Conservation (phyloP, 1,140 invertebrate species). For the Drosophila seguyi region DNA sequence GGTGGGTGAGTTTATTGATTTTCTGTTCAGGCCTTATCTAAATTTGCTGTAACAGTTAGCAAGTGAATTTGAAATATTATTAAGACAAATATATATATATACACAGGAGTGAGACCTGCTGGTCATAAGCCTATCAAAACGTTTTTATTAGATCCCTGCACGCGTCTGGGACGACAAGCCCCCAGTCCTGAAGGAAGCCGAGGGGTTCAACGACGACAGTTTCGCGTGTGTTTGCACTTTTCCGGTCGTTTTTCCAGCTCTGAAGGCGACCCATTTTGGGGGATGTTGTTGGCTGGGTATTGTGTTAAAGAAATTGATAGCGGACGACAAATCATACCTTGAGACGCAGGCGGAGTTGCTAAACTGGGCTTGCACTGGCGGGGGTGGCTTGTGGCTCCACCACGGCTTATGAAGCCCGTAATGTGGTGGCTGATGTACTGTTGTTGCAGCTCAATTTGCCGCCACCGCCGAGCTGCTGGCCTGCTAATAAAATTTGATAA, state of each 20-base stretch:
- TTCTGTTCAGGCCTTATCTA: slow-evolving; percentile 54
- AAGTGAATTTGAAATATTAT: slow-evolving; percentile 70
- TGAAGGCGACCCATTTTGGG: slow-evolving; percentile 22
- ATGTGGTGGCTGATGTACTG: slow-evolving; percentile 41
- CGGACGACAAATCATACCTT: slow-evolving; percentile 75
- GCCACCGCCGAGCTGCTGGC: slow-evolving; percentile 23
- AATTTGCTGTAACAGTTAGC: slow-evolving; percentile 70
- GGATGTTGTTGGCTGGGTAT: slow-evolving; percentile 44
- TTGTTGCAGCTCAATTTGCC: slow-evolving; percentile 78
- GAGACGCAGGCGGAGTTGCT: slow-evolving; percentile 38
- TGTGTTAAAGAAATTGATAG: slow-evolving; percentile 75
- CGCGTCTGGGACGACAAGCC: slow-evolving; percentile 59
- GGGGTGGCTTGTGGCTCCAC: slow-evolving; percentile 60
- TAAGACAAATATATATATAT: slow-evolving; percentile 49
- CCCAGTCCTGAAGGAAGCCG: slow-evolving; percentile 8
- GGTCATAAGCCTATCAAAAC: slow-evolving; percentile 77
- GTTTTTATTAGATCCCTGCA: slow-evolving; percentile 73
- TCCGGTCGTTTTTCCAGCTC: slow-evolving; percentile 72
- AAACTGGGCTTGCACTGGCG: slow-evolving; percentile 34
- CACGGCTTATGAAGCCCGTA: slow-evolving; percentile 45
- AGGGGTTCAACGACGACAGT: slow-evolving; percentile 51
- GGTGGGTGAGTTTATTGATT: slow-evolving; percentile 51
- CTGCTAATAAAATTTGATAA: slow-evolving; percentile 83
- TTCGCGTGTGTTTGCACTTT: slow-evolving; percentile 83
- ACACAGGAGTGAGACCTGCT: slow-evolving; percentile 14